Conservation (phyloP, 2,113 vertebrate species). For the Holacanthus passer region DNA sequence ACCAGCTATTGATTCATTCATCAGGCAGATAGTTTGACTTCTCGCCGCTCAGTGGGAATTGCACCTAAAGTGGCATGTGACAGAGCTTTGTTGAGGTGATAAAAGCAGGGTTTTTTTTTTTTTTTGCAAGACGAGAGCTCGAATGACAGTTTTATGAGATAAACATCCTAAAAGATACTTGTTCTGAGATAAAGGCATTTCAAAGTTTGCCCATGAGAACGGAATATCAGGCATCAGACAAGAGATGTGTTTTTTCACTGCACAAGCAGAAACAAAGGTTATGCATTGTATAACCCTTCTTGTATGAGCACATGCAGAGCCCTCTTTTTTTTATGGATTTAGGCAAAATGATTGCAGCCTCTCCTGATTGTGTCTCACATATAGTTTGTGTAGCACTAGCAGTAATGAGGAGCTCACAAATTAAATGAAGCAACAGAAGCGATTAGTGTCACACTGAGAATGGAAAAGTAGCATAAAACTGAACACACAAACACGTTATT, state of each 20-base stretch:
- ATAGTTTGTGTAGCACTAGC: neutral
- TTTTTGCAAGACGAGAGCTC: neutral
- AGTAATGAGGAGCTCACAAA: neutral
- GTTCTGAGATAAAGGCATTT: conserved; percentile 7
- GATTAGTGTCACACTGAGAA: neutral
- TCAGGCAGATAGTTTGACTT: conserved; percentile 5
- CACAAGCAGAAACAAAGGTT: neutral
- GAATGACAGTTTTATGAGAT: neutral
- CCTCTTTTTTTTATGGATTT: neutral
- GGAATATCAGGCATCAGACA: neutral
- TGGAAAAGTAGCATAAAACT: no score
- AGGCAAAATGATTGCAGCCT: neutral
- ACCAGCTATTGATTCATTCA: neutral
- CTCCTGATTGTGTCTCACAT: neutral
- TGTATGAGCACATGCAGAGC: neutral
- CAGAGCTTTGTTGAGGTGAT: neutral
- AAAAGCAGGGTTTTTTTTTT: neutral
- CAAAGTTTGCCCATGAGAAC: conserved; percentile 26
- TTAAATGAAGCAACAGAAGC: neutral
- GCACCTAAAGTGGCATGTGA: conserved; percentile 19
- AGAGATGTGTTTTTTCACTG: neutral
- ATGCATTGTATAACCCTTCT: neutral
- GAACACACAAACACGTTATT: no score
- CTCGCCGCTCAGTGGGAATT: neutral
- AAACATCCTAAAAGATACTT: conserved; percentile 11